Conservation (phyloP, 2,113 vertebrate species). For the Halichoerus grypus region DNA sequence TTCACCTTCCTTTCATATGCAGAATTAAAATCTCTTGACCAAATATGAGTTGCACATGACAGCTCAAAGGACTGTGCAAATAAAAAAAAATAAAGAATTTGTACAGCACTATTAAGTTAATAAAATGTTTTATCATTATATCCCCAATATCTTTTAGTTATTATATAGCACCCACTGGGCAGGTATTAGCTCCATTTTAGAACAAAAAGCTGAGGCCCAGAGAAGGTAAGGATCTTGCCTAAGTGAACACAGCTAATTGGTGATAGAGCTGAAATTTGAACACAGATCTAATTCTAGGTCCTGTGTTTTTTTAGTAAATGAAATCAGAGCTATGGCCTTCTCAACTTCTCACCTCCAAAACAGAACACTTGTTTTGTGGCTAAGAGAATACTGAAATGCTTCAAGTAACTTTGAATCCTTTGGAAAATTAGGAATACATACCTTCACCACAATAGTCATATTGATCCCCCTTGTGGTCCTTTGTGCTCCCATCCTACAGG, state of each 20-base stretch:
- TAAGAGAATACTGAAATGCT: neutral
- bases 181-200: neutral
- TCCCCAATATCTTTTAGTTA: neutral
- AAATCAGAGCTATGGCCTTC: neutral
- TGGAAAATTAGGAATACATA: neutral
- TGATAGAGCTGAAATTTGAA: neutral
- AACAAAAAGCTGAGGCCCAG: neutral
- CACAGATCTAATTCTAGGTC: neutral
- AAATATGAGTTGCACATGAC: neutral
- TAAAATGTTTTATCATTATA: neutral
- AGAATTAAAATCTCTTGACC: conserved; percentile 31
- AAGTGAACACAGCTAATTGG: neutral
- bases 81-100: neutral
- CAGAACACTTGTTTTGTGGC: neutral
- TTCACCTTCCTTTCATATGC: neutral
- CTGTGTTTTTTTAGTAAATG: neutral
- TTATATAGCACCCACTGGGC: neutral
- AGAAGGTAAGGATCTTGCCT: neutral
- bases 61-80: neutral
- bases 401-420: neutral
- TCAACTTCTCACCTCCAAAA: neutral
- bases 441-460: neutral
- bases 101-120: neutral
- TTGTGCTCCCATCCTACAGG: neutral
- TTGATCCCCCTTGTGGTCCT: neutral